Evolutionary conservation across 1,140 invertebrate genomes (phyloP).

Genomic region (Achatina immaculata): DNA sequence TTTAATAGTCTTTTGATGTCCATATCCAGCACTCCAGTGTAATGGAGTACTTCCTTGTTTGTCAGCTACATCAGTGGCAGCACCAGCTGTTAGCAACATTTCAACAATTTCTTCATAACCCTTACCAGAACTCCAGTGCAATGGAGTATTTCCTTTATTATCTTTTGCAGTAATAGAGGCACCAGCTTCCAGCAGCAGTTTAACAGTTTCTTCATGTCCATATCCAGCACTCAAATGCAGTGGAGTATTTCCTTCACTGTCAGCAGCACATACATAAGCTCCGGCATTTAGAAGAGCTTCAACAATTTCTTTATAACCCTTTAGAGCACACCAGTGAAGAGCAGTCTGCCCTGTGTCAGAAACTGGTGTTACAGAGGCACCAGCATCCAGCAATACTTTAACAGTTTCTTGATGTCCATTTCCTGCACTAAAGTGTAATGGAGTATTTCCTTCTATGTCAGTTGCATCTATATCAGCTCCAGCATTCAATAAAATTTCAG

Average conservation of each 20-base stretch:
- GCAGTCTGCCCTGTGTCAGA: not conserved
- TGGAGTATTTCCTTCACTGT: not conserved
- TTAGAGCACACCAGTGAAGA: not conserved
- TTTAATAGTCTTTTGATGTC: too few relatives aligned
- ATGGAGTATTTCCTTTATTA: not conserved
- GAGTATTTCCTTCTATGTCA: too few relatives aligned
- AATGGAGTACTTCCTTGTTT: not conserved
- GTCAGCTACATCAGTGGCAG: not conserved
- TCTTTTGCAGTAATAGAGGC: not conserved
- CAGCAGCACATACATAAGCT: not conserved
- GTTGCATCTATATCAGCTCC: too few relatives aligned
- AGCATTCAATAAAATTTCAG: too few relatives aligned
- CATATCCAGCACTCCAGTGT: too few relatives aligned
- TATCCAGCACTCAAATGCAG: not conserved
- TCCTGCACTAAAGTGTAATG: too few relatives aligned
- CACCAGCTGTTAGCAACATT: not conserved
- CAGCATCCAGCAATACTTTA: not conserved
- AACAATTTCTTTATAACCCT: not conserved
- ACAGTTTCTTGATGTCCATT: too few relatives aligned
- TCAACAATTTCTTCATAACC: not conserved
- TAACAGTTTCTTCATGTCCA: not conserved
- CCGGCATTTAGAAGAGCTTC: not conserved
- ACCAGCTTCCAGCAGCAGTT: not conserved
- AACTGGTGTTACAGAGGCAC: not conserved
- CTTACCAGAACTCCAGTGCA: not conserved